These are phyloP conservation scores for Beroe ovata DNA, from an alignment of 37 sponge, comb jelly and placozoan species.

Conservation along the genomic window DNA sequence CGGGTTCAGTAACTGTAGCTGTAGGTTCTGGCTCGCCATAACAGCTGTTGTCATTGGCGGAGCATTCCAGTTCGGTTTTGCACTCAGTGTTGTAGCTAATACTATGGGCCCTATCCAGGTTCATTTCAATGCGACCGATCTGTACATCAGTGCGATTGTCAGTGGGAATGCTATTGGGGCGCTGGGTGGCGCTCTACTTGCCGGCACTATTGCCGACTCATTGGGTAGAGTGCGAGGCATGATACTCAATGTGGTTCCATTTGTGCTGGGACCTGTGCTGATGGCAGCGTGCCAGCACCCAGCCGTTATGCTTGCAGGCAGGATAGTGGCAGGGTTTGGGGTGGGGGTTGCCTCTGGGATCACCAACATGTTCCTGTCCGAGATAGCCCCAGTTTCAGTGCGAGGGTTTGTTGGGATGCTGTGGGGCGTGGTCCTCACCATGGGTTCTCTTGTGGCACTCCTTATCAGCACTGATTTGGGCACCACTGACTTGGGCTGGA, in stretches of 20 bases:
- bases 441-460: neutral
- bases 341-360: constrained; percentile 38
- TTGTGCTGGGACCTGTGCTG: constrained; percentile 28
- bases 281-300: constrained; percentile 16
- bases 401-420: constrained; percentile 25
- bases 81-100: constrained; percentile 8
- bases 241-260: constrained; percentile 17
- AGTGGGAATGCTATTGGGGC: constrained; percentile 47
- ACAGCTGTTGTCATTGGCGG: constrained; percentile 24
- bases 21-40: neutral
- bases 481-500: neutral
- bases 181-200: constrained; percentile 38
- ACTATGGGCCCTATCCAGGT: neutral
- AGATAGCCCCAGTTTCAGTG: constrained; percentile 15
- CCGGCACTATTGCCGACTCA: constrained; percentile 4
- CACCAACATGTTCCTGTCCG: constrained; percentile 40
- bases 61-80: constrained; percentile 49
- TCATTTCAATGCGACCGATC: neutral
- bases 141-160: constrained; percentile 23
- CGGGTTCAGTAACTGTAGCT: constrained; percentile 23
- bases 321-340: constrained; percentile 23
- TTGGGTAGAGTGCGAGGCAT: constrained; percentile 12
- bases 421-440: constrained; percentile 4
- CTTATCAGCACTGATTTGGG: neutral
- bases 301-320: neutral